phyloP scores from a whole-genome alignment of 2,113 vertebrate species.

The Chionodraco myersi region DNA sequence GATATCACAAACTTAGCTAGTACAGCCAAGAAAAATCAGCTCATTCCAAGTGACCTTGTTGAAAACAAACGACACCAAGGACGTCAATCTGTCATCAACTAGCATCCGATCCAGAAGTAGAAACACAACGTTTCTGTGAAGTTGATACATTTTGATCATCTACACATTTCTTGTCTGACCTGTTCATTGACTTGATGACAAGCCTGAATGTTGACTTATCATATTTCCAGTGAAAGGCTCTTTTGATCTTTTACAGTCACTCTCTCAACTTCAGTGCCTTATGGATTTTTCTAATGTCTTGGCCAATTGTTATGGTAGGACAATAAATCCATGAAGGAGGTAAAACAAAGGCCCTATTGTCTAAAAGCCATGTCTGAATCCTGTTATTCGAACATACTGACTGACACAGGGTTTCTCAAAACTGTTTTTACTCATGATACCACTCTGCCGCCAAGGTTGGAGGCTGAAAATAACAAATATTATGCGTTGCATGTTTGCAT shows the following conservation, averaged over 20 bases:
- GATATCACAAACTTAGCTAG: slow-evolving; percentile 6
- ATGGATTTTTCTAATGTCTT: slow-evolving; percentile 31
- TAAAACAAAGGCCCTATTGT: slow-evolving; percentile 44
- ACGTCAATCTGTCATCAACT: slow-evolving; percentile 27
- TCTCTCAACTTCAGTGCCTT: slow-evolving; percentile 13
- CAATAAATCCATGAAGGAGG: slow-evolving; percentile 22
- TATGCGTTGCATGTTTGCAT: slow-evolving; percentile 22
- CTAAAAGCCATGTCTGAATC: slow-evolving; percentile 25
- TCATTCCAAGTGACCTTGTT: slow-evolving; percentile 11
- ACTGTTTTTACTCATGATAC: slow-evolving; percentile 31
- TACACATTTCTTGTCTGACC: slow-evolving; percentile 2
- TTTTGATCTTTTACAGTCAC: slow-evolving; percentile 9
- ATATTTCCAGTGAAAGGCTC: slow-evolving; percentile 25
- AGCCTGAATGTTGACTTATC: slow-evolving; percentile 19
- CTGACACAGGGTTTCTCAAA: background rate
- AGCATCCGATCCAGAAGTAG: slow-evolving; percentile 8
- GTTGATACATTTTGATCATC: slow-evolving; percentile 30
- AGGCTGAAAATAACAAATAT: slow-evolving; percentile 44
- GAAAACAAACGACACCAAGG: slow-evolving; percentile 31
- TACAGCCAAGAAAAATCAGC: slow-evolving; percentile 21
- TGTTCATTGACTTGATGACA: slow-evolving; percentile 26
- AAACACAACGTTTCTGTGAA: slow-evolving; percentile 36
- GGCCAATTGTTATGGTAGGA: slow-evolving; percentile 27
- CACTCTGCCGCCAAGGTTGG: slow-evolving; percentile 33
- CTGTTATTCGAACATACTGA: slow-evolving; percentile 26